phyloP scores from a whole-genome alignment of 2,797 vertebrate species.

The Galago senegalensis region DNA sequence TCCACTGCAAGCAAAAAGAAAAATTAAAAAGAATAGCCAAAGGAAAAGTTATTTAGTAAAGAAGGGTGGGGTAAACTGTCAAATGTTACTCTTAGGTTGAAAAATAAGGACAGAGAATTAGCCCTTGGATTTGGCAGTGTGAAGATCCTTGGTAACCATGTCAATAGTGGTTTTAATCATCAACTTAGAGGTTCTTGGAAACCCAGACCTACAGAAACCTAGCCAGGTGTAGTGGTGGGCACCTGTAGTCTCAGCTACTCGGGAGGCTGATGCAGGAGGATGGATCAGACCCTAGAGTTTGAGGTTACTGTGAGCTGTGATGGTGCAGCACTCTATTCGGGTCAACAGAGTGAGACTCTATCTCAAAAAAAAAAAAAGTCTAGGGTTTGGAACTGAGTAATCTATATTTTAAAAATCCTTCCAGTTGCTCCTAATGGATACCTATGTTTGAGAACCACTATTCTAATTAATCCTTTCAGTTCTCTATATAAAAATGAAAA shows the following conservation, averaged over 20 bases:
- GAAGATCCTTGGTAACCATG: background rate
- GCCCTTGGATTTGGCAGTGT: background rate
- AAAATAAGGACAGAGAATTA: conserved; percentile 41
- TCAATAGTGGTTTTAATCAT: background rate
- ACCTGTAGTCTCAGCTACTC: too few relatives aligned
- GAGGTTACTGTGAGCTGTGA: too few relatives aligned
- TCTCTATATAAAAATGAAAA: conserved; percentile 34
- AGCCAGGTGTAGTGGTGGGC: too few relatives aligned
- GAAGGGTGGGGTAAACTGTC: background rate
- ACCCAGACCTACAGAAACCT: too few relatives aligned
- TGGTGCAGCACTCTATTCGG: too few relatives aligned
- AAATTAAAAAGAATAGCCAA: conserved; percentile 24
- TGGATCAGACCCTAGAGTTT: too few relatives aligned
- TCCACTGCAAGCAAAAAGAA: background rate
- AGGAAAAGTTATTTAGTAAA: background rate
- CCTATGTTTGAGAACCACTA: conserved; percentile 18
- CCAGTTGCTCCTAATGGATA: background rate
- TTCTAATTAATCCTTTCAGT: background rate
- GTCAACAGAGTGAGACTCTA: too few relatives aligned
- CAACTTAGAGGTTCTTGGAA: conserved; percentile 4
- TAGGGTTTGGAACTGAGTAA: background rate
- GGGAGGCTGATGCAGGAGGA: too few relatives aligned
- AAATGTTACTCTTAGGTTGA: background rate
- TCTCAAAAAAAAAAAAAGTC: background rate
- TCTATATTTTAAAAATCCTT: background rate